A percentile compares a stretch with the other conserved stretches of the same genome.
These are phyloP conservation scores for Coptodon rendalli DNA, from an alignment of 2,113 vertebrate species.

Conservation along the genomic window DNA sequence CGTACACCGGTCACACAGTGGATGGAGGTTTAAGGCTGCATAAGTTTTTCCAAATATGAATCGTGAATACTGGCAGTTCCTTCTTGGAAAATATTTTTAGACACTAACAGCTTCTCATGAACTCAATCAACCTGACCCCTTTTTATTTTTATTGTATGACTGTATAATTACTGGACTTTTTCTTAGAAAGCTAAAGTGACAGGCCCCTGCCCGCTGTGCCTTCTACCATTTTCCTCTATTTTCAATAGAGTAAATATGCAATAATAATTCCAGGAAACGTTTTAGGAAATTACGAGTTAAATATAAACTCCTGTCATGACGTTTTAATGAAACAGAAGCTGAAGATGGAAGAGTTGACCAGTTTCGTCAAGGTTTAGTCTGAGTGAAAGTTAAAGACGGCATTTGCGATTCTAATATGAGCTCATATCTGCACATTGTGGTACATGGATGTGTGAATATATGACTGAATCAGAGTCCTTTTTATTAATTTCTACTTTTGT, in stretches of 20 bases:
- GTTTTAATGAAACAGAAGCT: neutral
- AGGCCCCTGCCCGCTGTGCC: neutral
- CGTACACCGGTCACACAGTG: neutral
- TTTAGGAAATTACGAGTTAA: slow-evolving; percentile 14
- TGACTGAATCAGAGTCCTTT: neutral
- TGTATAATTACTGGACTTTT: slow-evolving; percentile 17
- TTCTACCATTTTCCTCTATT: neutral
- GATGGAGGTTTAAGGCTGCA: neutral
- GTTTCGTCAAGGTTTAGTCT: neutral
- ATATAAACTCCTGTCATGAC: neutral
- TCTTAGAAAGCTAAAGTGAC: slow-evolving; percentile 12
- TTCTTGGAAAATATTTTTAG: slow-evolving; percentile 14
- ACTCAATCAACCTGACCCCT: neutral
- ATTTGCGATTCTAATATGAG: neutral
- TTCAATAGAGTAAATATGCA: slow-evolving; percentile 7
- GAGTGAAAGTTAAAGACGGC: neutral
- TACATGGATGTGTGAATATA: neutral
- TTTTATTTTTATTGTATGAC: neutral
- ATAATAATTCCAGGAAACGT: slow-evolving; percentile 24
- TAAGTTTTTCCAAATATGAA: slow-evolving; percentile 1
- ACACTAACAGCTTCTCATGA: neutral
- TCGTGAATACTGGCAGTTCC: neutral
- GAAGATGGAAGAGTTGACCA: neutral
- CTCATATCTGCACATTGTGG: neutral
- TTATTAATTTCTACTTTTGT: neutral